These are phyloP conservation scores for Papilio protenor DNA, from an alignment of 2,888 invertebrate genomes.

Conservation along the genomic window DNA sequence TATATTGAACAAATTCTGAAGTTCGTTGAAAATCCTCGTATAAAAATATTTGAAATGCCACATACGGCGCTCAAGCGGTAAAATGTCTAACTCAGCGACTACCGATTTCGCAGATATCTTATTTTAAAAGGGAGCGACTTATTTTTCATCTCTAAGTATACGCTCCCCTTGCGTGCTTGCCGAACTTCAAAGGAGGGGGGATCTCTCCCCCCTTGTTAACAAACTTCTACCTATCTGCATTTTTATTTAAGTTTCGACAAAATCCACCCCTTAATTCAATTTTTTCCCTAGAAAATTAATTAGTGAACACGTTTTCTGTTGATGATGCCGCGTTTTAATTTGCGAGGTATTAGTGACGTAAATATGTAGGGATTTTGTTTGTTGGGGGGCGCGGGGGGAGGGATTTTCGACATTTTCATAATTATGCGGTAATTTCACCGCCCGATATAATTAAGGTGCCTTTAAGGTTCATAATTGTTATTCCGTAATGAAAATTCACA, in stretches of 20 bases:
- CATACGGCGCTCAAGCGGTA: conserved; percentile 49
- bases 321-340: conserved; percentile 63
- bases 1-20: no score
- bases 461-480: conserved; percentile 27
- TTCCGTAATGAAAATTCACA: neutral
- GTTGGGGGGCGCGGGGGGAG: neutral
- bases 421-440: conserved; percentile 36
- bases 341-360: conserved; percentile 52
- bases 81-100: conserved; percentile 61
- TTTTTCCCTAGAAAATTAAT: conserved; percentile 65
- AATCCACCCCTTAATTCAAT: conserved; percentile 76
- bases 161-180: conserved; percentile 56
- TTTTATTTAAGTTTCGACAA: conserved; percentile 82
- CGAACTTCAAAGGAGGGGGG: conserved; percentile 72
- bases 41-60: neutral
- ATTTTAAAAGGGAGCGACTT: conserved; percentile 61
- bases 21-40: neutral
- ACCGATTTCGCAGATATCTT: conserved; percentile 65
- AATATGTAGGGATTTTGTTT: conserved; percentile 47
- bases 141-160: conserved; percentile 65
- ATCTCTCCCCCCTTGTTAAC: conserved; percentile 63
- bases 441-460: conserved; percentile 23
- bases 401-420: conserved; percentile 41
- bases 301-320: conserved; percentile 62
- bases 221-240: conserved; percentile 71